Evolutionary conservation across 2,888 invertebrate species (phyloP), one percentile per base, ranked within the genome.

Genomic region (Eulithis testata): DNA sequence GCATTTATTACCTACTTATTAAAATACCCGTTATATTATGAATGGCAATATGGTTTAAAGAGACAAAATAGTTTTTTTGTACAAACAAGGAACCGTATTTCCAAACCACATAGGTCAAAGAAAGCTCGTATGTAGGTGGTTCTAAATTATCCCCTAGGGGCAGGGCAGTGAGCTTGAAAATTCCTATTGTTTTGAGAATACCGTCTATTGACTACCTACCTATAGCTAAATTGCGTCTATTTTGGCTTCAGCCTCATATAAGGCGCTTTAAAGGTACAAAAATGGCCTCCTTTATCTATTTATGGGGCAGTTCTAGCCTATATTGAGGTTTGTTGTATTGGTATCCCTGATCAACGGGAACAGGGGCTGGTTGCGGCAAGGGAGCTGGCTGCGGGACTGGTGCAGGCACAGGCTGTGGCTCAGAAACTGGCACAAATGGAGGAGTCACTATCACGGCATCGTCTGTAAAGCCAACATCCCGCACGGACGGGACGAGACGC

Each of bases 381-480:
- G 76, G 76, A 7, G 69, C 74, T 4, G 77, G 78, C 8, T 71
- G 62, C 5, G 82, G 80, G n/a, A 64, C 71, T 68, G 79, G 62
- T 44, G 49, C 73, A 0, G 71, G 73, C 43, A 54, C 75, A 2
- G 83, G 80, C 11, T 75, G 75, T 3, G 78, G 80, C 62, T 77
- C 77, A 3, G 80, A 72, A 8, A 88, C 79, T 3, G 91, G 87
- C 60, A 89, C 90, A 50, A 88, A 85, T 3, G 91, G 93, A 11
- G 93, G 90, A 0, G 93, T 93, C 68, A 93, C 85, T 59, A 93
- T 92, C 37, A 93, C 87, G 5, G 93, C 90, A 54, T 93, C 93
- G 61, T 93, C 93, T 0, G 93, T 93, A 36, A 93, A 70, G 0
- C 82, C 89, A 8, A 92, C 89, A 63, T 93, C 92, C 2, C 93